Percentiles rank a stretch among this genome's conserved stretches.
phyloP scores from a whole-genome alignment of 2,797 vertebrate genomes.

The Numenius phaeopus region DNA sequence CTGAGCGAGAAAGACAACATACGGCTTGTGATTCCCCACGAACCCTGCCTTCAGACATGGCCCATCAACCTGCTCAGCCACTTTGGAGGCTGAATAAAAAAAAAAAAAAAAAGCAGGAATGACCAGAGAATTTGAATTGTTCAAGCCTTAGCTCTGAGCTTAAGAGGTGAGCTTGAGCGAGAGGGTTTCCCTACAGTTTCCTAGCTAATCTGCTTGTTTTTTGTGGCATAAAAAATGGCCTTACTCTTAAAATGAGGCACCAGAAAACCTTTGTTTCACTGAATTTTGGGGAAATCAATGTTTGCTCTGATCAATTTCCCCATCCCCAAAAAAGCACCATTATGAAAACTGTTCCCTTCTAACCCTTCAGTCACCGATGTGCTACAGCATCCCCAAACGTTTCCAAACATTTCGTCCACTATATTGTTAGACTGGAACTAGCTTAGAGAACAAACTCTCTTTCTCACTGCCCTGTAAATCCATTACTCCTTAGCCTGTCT shows the following conservation, averaged over 20 bases:
- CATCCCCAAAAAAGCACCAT: background rate
- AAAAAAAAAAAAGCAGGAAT: background rate
- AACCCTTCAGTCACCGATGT: background rate
- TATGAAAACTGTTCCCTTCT: background rate
- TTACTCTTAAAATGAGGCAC: background rate
- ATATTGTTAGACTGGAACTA: background rate
- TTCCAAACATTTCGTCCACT: background rate
- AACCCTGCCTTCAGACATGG: background rate
- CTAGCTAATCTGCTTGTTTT: background rate
- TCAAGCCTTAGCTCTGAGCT: background rate
- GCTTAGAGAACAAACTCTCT: background rate
- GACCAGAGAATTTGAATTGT: background rate
- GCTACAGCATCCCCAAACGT: background rate
- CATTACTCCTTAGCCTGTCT: background rate
- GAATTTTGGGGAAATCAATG: background rate
- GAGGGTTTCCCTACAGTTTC: background rate
- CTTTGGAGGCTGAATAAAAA: background rate
- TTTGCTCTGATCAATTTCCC: background rate
- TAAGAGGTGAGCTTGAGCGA: background rate
- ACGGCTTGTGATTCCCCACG: background rate
- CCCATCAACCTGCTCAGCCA: background rate
- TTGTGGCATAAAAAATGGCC: background rate
- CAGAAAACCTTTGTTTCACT: background rate
- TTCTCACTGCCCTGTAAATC: background rate
- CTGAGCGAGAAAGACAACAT: constrained; percentile 11